Evolutionary conservation across 2,888 invertebrate genomes (phyloP), one percentile per base, ranked within the genome.

Genomic region (Lycophotia porphyrea): DNA sequence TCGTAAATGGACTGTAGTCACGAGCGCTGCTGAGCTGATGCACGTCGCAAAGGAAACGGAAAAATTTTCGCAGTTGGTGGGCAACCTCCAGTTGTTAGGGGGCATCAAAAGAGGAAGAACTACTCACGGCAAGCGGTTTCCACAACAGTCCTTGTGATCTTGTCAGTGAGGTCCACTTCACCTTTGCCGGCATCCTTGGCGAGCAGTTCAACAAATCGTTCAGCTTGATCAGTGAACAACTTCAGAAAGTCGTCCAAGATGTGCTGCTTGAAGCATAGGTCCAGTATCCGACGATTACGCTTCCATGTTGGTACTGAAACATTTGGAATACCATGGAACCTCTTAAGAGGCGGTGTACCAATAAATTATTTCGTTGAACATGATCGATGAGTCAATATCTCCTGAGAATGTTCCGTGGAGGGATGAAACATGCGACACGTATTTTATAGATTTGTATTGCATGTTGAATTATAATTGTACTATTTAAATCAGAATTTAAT

Each of bases 241-340:
- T 78, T 71, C 11, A 88, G 60, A 36, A 88, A 87, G 0, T 81
- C 70, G 2, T 89, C 80, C 11, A 90, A 52, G 5, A 89, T n/a
- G 0, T 84, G 55, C 64, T 84, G 82, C n/a, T 86, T 88, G 69
- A 90, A 90, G 3, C 83, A 82, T 5, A 80, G 44, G 47, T 89
- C 87, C 44, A 83, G 4, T 5, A 89, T 69, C 18, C 85, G 76
- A 21, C 89, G 74, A 66, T 85, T 86, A 4, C 76, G 82, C 70
- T 88, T 90, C 90, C 90, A 90, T 11, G 49, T 70, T 7, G 80
- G 73, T 2, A 84, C 90, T 90, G 60, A 42, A 87, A 85, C 44
- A 63, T 52, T 73, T 18, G 71, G 8, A 39, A 60, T 13, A 65
- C 18, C 3, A 34, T 36, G 24, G 0, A 39, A 70, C 36, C 13